Evolutionary conservation across 2,888 invertebrate genomes (phyloP).

Genomic region (Nesidiocoris tenuis): DNA sequence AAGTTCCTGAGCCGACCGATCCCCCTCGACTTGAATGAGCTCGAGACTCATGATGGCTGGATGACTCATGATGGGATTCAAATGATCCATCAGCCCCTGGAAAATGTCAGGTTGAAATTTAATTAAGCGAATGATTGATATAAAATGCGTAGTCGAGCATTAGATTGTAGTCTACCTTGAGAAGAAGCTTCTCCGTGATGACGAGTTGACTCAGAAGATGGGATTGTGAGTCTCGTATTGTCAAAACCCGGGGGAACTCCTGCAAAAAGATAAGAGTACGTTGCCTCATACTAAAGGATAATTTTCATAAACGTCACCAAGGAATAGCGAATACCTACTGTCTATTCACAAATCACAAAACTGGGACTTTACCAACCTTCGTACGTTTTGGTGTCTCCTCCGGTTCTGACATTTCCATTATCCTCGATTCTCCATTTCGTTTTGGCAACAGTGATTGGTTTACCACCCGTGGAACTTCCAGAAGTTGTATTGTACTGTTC

Average conservation of each 20-base stretch:
- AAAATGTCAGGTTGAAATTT: background rate
- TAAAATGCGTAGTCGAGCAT: too few species aligned
- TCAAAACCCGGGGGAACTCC: background rate
- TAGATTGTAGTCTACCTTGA: slow-evolving; percentile 4
- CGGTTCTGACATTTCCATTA: slow-evolving; percentile 51
- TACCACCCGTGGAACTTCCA: slow-evolving; percentile 48
- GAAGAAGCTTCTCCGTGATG: slow-evolving; percentile 4
- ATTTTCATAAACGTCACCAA: too few species aligned
- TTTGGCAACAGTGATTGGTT: slow-evolving; percentile 48
- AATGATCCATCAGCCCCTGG: background rate
- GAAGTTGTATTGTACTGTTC: slow-evolving; percentile 49
- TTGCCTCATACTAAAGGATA: too few species aligned
- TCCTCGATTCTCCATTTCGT: slow-evolving; percentile 51
- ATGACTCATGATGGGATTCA: background rate
- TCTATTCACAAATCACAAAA: too few species aligned
- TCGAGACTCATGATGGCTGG: slow-evolving; percentile 12
- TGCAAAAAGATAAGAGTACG: background rate
- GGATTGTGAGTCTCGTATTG: background rate
- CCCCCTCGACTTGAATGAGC: background rate
- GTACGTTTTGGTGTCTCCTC: slow-evolving; percentile 48
- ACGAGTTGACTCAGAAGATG: slow-evolving; percentile 1
- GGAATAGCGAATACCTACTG: too few species aligned
- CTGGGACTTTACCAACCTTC: too few species aligned
- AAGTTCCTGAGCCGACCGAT: background rate
- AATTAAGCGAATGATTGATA: too few species aligned